Percentiles rank a stretch among this genome's conserved stretches.
Conservation (phyloP, 2,888 invertebrate genomes). For the Brachylomia viminalis region DNA sequence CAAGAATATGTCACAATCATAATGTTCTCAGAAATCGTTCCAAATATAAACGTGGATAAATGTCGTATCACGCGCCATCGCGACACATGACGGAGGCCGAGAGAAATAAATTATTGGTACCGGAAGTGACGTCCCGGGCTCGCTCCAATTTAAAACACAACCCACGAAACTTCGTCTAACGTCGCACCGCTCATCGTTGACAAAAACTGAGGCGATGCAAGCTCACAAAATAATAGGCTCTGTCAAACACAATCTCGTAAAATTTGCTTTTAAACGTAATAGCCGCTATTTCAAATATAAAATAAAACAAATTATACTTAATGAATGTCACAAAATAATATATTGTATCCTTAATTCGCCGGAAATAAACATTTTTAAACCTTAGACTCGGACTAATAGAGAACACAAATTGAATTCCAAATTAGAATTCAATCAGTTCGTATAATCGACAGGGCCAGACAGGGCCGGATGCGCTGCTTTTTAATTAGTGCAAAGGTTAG, state of each 20-base stretch:
- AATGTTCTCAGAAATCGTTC: constrained; percentile 85
- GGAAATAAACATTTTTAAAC: constrained; percentile 83
- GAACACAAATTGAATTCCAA: constrained; percentile 85
- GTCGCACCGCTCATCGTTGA: constrained; percentile 60
- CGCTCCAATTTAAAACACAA: constrained; percentile 88
- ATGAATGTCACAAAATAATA: constrained; percentile 77
- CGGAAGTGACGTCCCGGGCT: constrained; percentile 89
- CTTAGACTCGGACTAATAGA: constrained; percentile 78
- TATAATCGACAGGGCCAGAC: constrained; percentile 76
- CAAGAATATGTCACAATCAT: constrained; percentile 82
- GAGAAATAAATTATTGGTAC: constrained; percentile 89
- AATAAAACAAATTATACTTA: constrained; percentile 75
- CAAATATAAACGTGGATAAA: constrained; percentile 86
- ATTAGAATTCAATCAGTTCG: constrained; percentile 85
- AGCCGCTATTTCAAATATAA: constrained; percentile 68
- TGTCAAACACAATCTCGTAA: constrained; percentile 64
- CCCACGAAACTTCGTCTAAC: constrained; percentile 74
- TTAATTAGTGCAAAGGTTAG: constrained; percentile 88
- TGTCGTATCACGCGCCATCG: constrained; percentile 87
- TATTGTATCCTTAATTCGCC: constrained; percentile 79
- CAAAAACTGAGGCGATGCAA: constrained; percentile 63
- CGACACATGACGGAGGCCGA: constrained; percentile 86
- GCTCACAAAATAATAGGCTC: constrained; percentile 65
- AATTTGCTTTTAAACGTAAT: constrained; percentile 73
- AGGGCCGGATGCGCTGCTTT: constrained; percentile 83